phyloP scores from a whole-genome alignment of 92 coral and sea anemone genomes.

The Umimayanthus chanpuru region DNA sequence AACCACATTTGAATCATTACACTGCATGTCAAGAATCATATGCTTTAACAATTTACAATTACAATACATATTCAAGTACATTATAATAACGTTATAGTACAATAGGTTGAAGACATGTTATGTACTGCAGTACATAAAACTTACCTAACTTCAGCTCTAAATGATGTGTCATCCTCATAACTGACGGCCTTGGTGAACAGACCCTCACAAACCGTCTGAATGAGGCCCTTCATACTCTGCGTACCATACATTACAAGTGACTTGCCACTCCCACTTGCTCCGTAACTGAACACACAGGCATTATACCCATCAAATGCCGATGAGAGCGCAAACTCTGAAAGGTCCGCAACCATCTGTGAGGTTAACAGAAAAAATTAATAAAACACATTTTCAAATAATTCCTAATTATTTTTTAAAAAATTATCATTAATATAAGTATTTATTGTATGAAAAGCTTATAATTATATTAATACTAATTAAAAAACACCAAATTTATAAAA shows the following conservation, averaged over 20 bases:
- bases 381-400: too few species aligned
- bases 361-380: neutral
- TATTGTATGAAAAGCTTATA: too few species aligned
- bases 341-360: slow-evolving; percentile 72
- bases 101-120: too few species aligned
- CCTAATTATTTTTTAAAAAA: too few species aligned
- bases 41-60: too few species aligned
- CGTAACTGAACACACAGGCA: slow-evolving; percentile 91
- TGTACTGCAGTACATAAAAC: neutral
- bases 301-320: slow-evolving; percentile 92
- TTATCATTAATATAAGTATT: neutral
- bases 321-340: slow-evolving; percentile 74
- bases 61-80: too few species aligned
- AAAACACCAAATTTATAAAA: too few species aligned
- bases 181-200: slow-evolving; percentile 76
- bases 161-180: slow-evolving; percentile 83
- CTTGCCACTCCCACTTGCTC: slow-evolving; percentile 97
- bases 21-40: too few species aligned
- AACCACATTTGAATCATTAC: too few species aligned
- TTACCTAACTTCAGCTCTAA: slow-evolving; percentile 96
- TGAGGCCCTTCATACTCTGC: slow-evolving; percentile 80
- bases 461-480: too few species aligned
- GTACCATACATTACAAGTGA: slow-evolving; percentile 88
- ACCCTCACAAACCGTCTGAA: slow-evolving; percentile 80
- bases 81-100: too few species aligned